Evolutionary conservation across 2,888 invertebrate species (phyloP), one percentile per base, ranked within the genome.

Genomic region (Athrips mouffetella): DNA sequence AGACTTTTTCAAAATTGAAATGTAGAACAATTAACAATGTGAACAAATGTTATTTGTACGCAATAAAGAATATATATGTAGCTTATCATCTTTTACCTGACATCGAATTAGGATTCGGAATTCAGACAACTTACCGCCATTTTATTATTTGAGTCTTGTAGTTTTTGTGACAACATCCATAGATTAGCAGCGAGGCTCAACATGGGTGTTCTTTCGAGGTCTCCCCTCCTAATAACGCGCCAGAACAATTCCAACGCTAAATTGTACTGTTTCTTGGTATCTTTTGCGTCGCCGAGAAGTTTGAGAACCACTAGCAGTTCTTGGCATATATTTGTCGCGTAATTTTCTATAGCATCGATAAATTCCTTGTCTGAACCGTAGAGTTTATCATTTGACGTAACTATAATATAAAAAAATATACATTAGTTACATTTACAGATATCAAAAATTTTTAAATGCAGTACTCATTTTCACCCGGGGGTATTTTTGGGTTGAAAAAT

Each of bases 331-430:
- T 94, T 91, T 0, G 92, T 91, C 54, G 94, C 93, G 70, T 96
- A 92, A 67, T 91, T 92, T 65, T 95, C 93, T 1, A 98, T 89
- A 76, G 96, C 95, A 2, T 88, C 83, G 44, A 97, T 85, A 73
- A 96, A 98, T 78, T 96, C 96, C 10, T 92, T 91, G 81, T 98
- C 97, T 8, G 93, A 92, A 5, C 98, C 98, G 72, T 98, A 98
- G 31, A 98, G 83, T 49, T 93, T 91, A 77, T 98, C 98, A 73
- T 98, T 98, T 2, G 98, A 97, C 67, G 98, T 94, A 53, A 98
- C 96, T 93, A 60, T 65, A 86, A 85, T 62, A 59, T n/a, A 13
- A n/a, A 20, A 20, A 4, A 0, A 5, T n/a, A 11, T n/a, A 21
- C 5, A 1, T 35, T 35, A 33, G n/a, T 33, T 25, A 13, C 7